Base-by-base conservation (phyloP, 2,888 invertebrate species). In the Melinopterus prodromus region DNA sequence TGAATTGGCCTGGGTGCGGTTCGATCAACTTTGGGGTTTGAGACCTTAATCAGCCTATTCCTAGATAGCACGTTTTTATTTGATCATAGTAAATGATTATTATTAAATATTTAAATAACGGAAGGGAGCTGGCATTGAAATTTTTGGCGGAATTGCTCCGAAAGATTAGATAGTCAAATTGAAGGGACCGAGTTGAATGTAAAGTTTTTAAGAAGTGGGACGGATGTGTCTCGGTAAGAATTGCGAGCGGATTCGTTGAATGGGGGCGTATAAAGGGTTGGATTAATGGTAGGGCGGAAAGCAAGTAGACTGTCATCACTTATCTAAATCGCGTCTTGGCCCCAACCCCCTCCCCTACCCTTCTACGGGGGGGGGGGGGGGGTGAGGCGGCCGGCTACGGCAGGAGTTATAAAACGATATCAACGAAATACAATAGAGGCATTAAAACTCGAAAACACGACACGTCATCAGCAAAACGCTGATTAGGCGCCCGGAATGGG, bases 101-200 rank as follows among this genome's bases (percentile, higher is more conserved):
- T 26, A 26, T 26, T 26, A 26, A 26, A 26, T 26, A 26, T 26
- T 26, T 26, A 26, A 26, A 26, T 26, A 26, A 26, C 26, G 26
- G 26, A 26, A 26, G 26, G 2, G 26, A 26, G 26, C 26, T 26
- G 26, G 26, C 3, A 26, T 26, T 53, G 53, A 53, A 53, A 12
- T 53, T 53, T 9, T 53, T 26, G 26, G 26, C 26, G 26, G 26
- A 26, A 26, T 53, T 53, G 53, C 53, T 53, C 12, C 12, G 53
- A 53, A 53, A 53, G 53, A 53, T 53, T 53, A 53, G 53, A 53
- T 53, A 53, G 53, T 53, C 53, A 53, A 53, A 53, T 53, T 53
- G 53, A 53, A 53, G 53, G 53, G 12, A 53, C 3, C 53, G 53
- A 12, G 53, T 53, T 53, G 53, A 53, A 53, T 53, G 53, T 53